Evolutionary conservation across 2,113 vertebrate genomes (phyloP), one percentile per base, ranked within the genome.

Genomic region (Porphyrio hochstetteri): DNA sequence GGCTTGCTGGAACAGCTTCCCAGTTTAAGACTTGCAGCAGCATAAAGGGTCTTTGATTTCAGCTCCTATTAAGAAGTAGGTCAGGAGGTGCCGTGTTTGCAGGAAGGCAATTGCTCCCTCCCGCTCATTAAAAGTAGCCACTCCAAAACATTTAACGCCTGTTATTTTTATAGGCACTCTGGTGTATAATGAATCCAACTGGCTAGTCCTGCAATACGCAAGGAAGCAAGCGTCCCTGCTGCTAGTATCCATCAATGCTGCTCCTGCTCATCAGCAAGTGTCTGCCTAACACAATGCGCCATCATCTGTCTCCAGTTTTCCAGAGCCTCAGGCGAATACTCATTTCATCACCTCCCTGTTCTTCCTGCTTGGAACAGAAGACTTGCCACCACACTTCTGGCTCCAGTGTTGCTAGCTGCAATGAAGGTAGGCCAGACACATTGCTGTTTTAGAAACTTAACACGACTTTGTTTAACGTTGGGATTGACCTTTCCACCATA

Each of bases 21-120:
- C 86, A 92, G 65, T 86, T 89, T 93, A 89, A 96, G 96, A 59
- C 97, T 98, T 97, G 97, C 82, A 98, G 97, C 96, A 96, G 98
- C 97, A 97, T 95, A 52, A 94, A 94, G 82, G 93, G 92, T 55
- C 97, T 98, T 97, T 92, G 88, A 96, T 97, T 98, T 98, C 98
- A 98, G 91, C 92, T 96, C 42, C 75, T 85, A 55, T 81, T 84
- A 91, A 91, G 85, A 95, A 95, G 27, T 67, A 81, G 97, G 84
- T 75, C 93, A 97, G 92, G 82, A 96, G 93, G 67, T 88, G 46
- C 86, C 76, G 70, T 70, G 65, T 76, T 77, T 86, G 78, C 56
- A 72, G 69, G 72, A 76, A 78, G 15, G 82, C 80, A 67, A 93
- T 29, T 60, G 71, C 93, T 94, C 72, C 64, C 93, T 87, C 82